Evolutionary conservation across 1,140 invertebrate species (phyloP).

Genomic region (Zaprionus gabonicus): DNA sequence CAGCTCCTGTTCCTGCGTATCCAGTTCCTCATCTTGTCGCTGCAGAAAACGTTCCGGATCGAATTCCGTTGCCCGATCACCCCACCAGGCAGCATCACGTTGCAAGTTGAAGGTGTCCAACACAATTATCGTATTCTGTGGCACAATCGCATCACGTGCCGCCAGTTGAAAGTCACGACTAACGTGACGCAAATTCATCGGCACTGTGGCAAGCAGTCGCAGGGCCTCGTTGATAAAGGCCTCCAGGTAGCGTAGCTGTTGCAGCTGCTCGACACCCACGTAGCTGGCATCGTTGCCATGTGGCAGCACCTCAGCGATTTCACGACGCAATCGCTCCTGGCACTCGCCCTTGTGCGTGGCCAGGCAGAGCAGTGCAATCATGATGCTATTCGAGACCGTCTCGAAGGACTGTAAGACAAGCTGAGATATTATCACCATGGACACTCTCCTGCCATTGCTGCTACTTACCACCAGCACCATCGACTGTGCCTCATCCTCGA

Average conservation of each 20-base stretch:
- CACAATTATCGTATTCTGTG: conserved; percentile 72
- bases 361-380: conserved; percentile 73
- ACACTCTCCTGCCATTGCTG: not conserved
- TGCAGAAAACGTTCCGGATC: conserved; percentile 91
- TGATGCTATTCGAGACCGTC: conserved; percentile 80
- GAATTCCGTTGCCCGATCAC: conserved; percentile 88
- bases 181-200: conserved; percentile 78
- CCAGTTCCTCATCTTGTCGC: conserved; percentile 13
- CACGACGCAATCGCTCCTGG: conserved; percentile 64
- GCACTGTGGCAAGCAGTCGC: conserved; percentile 75
- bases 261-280: conserved; percentile 67
- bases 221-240: conserved; percentile 75
- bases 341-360: conserved; percentile 64
- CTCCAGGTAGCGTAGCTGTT: conserved; percentile 73
- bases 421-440: not conserved
- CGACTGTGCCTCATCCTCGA: conserved; percentile 78
- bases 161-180: conserved; percentile 68
- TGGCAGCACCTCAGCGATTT: conserved; percentile 60
- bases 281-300: conserved; percentile 45
- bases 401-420: conserved; percentile 65
- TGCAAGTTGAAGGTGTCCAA: conserved; percentile 81
- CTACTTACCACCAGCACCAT: conserved; percentile 78
- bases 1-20: conserved; percentile 11
- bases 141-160: conserved; percentile 57
- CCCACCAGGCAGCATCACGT: conserved; percentile 72